Evolutionary conservation across 1,140 invertebrate species (phyloP).

Genomic region (Argopecten irradians): DNA sequence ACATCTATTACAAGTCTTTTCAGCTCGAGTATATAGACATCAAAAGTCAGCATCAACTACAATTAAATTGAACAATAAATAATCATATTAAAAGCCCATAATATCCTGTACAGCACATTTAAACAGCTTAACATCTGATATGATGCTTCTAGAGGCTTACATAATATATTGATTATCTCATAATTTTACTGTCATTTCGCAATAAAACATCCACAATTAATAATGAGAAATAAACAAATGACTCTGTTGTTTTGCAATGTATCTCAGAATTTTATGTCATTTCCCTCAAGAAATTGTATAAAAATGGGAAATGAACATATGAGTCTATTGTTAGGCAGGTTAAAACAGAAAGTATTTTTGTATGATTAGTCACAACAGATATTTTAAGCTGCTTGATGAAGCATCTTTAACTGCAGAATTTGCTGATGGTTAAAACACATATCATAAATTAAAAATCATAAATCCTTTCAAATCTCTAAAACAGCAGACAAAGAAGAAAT

Average conservation of each 20-base stretch:
- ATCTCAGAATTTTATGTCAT: too few relatives aligned
- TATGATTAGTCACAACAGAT: too few relatives aligned
- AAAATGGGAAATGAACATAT: too few relatives aligned
- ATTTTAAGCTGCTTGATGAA: too few relatives aligned
- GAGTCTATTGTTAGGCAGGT: too few relatives aligned
- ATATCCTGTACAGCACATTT: not conserved
- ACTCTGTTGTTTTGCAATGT: not conserved
- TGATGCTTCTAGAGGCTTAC: not conserved
- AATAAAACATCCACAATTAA: not conserved
- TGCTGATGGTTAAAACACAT: too few relatives aligned
- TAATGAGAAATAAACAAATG: not conserved
- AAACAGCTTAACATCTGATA: not conserved
- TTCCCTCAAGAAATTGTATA: too few relatives aligned
- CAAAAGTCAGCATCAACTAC: not conserved
- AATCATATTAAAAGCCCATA: not conserved
- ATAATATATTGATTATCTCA: not conserved
- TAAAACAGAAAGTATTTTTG: too few relatives aligned
- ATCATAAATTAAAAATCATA: too few relatives aligned
- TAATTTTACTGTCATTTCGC: not conserved
- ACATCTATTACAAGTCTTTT: not conserved
- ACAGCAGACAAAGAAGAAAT: not conserved
- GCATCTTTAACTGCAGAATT: too few relatives aligned
- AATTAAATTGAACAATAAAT: not conserved
- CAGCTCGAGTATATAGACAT: not conserved
- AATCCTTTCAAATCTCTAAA: not conserved